phyloP scores from a whole-genome alignment of 2,797 vertebrate genomes.

The Sphenodon punctatus region DNA sequence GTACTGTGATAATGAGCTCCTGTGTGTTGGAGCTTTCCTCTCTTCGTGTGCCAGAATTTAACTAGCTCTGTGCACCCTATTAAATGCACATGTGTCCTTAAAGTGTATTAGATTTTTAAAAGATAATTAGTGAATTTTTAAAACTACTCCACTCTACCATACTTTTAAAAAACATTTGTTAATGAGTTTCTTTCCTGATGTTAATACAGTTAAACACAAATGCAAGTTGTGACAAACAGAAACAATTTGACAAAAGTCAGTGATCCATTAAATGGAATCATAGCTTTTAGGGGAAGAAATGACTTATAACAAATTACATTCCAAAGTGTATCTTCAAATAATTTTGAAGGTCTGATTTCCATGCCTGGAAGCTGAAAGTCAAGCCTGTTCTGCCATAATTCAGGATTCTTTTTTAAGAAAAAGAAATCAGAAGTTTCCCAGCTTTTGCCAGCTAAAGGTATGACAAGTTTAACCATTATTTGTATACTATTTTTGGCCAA shows the following conservation, averaged over 20 bases:
- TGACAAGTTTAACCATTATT: background rate
- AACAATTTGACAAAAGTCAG: constrained; percentile 47
- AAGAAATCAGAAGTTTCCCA: background rate
- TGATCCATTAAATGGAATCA: constrained; percentile 54
- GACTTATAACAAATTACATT: constrained; percentile 48
- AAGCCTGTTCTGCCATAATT: background rate
- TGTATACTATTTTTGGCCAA: background rate
- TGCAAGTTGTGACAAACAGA: constrained; percentile 42
- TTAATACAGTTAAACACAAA: constrained; percentile 32
- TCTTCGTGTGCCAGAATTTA: no score
- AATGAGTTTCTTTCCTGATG: constrained; percentile 38
- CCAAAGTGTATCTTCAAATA: constrained; percentile 47
- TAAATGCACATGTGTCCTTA: background rate
- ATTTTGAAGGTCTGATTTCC: constrained; percentile 31
- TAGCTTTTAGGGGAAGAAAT: constrained; percentile 20
- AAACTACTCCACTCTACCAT: constrained; percentile 32
- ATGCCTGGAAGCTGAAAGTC: constrained; percentile 24
- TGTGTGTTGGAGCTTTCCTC: no score
- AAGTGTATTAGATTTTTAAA: constrained; percentile 12
- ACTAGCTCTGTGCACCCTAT: background rate
- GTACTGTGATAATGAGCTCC: no score
- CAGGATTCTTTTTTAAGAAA: background rate
- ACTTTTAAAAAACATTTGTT: constrained; percentile 52
- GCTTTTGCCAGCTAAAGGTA: background rate
- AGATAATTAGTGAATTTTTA: constrained; percentile 30